Conservation (phyloP, 1,140 invertebrate species). For the Calycopis cecrops region DNA sequence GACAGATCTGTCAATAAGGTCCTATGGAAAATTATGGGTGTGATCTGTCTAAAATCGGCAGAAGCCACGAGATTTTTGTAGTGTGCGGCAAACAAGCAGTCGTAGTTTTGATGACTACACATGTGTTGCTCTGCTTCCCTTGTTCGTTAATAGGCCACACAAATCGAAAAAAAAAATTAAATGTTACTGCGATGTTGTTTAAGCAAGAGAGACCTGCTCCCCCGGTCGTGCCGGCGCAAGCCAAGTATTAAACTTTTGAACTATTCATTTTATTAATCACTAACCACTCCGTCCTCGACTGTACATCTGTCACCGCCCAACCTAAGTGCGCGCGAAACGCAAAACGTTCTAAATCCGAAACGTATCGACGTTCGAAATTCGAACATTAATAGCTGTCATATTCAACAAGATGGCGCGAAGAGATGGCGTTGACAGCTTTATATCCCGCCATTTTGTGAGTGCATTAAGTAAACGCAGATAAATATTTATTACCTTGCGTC, state of each 20-base stretch:
- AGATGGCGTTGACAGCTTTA: conserved; percentile 62
- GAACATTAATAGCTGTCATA: conserved; percentile 60
- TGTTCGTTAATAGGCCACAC: too few species aligned
- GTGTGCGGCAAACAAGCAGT: too few species aligned
- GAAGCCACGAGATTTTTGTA: too few species aligned
- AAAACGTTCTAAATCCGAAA: conserved; percentile 43
- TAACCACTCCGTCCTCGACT: conserved; percentile 28
- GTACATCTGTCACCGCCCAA: conserved; percentile 49
- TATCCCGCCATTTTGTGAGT: conserved; percentile 49
- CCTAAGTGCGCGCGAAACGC: conserved; percentile 54
- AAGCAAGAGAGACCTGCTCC: too few species aligned
- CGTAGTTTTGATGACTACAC: too few species aligned
- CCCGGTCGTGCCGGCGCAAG: too few species aligned
- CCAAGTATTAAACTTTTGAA: conserved; percentile 2
- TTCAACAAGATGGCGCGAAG: conserved; percentile 49
- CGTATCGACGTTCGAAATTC: conserved; percentile 37
- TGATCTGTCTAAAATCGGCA: too few species aligned
- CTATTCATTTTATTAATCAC: conserved; percentile 12
- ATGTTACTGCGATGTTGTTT: too few species aligned
- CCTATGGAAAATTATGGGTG: too few species aligned
- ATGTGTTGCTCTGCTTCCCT: too few species aligned
- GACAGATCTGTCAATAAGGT: too few species aligned
- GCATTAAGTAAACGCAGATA: conserved; percentile 68
- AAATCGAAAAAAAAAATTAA: too few species aligned
- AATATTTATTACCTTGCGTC: conserved; percentile 58